Base-by-base conservation (phyloP, 2,113 vertebrate species). In the Echinops telfairi region DNA sequence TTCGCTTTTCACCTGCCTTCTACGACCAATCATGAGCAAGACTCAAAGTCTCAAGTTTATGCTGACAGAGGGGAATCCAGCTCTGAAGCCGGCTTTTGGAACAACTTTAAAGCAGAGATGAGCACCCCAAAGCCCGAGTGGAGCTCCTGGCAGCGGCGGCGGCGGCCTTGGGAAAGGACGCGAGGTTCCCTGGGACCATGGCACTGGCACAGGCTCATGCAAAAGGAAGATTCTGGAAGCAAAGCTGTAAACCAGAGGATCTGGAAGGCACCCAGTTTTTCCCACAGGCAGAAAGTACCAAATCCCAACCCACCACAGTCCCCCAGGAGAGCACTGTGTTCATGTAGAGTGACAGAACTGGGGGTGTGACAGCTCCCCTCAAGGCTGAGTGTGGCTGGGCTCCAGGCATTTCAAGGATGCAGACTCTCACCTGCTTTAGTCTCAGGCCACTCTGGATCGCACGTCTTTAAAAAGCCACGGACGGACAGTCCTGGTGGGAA, bases 171-270 rank as follows among this genome's bases (percentile, higher is more conserved):
- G 82, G 68, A 93, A 82, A 79, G 25, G 85, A 40, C 82, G 33
- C 89, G 88, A 84, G 85, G 27, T 92, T 97, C 86, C 92, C 36
- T 73, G 86, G 95, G 82, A 84, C 89, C 23, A 25, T 86, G 79
- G 19, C 27, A 75, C 70, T n/a, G 58, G 82, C 70, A 94, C 77
- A 29, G 22, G 33, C 95, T 68, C 88, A 19, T 88, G 76, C 85
- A 58, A 16, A 75, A 75, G 73, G 57, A 80, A 36, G 66, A 77
- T 53, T 10, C 40, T 38, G 33, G 53, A 90, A 86, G 78, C 68
- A 84, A 57, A 81, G 3, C n/a, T 38, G 1, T 60, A 78, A 90
- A 29, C 90, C 75, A 57, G 86, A 86, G 88, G 36, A 57, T 25
- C 57, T 40, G 29, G 33, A 53, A 75, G 40, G 29, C 10, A 7